A percentile compares a stretch with the other conserved stretches of the same genome.
Evolutionary conservation across 2,797 vertebrate genomes (phyloP).

Genomic region (Lagodon rhomboides): DNA sequence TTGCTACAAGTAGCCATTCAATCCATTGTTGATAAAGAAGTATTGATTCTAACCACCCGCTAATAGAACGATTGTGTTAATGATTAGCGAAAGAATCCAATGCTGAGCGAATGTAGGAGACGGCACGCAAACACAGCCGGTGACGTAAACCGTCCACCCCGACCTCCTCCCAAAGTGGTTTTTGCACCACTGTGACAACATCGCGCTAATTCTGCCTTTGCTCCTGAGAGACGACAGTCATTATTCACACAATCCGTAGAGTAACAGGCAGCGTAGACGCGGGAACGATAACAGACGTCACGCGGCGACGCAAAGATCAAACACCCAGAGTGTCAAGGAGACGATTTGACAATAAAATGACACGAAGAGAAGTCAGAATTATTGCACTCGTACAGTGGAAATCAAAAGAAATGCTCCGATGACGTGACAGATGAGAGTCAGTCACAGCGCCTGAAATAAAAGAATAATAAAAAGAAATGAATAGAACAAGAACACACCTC

Average conservation of each 20-base stretch:
- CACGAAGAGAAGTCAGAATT: background rate
- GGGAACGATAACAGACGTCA: slow-evolving; percentile 5
- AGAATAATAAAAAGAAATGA: slow-evolving; percentile 17
- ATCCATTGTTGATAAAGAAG: background rate
- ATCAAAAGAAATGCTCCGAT: slow-evolving; percentile 5
- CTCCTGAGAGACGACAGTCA: slow-evolving; percentile 22
- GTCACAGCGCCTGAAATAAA: background rate
- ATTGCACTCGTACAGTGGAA: background rate
- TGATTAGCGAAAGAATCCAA: background rate
- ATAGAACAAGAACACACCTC: background rate
- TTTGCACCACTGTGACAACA: slow-evolving; percentile 10
- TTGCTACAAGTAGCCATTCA: background rate
- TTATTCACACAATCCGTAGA: slow-evolving; percentile 22
- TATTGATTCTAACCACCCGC: background rate
- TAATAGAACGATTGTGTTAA: background rate
- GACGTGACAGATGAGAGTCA: background rate
- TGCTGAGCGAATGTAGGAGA: background rate
- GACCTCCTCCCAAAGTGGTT: background rate
- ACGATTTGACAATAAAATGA: slow-evolving; percentile 1
- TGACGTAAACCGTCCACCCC: background rate
- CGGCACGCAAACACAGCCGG: background rate
- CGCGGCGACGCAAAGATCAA: slow-evolving; percentile 10
- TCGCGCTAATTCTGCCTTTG: slow-evolving; percentile 16
- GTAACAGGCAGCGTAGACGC: slow-evolving; percentile 14
- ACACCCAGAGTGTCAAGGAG: background rate